Evolutionary conservation across 1,140 invertebrate species (phyloP).

Genomic region (Eriocheir sinensis): DNA sequence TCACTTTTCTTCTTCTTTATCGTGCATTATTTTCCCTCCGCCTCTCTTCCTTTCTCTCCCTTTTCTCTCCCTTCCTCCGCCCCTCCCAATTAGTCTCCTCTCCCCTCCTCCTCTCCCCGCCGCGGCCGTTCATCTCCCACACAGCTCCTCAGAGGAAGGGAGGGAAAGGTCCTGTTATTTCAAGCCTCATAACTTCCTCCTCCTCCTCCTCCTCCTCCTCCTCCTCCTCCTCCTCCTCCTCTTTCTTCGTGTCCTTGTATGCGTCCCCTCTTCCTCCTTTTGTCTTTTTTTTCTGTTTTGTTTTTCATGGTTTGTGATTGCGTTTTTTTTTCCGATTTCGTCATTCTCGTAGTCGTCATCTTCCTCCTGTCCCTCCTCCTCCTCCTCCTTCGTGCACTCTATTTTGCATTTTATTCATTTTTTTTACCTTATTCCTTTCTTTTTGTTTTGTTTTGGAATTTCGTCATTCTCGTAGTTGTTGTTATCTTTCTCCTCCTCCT

Average conservation of each 20-base stretch:
- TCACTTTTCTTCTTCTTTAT: background rate
- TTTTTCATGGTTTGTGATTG: too few relatives aligned
- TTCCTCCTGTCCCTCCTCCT: too few relatives aligned
- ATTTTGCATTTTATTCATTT: too few relatives aligned
- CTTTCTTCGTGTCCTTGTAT: background rate
- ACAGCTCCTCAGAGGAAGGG: background rate
- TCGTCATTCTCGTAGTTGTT: too few relatives aligned
- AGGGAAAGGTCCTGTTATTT: background rate
- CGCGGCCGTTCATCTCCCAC: background rate
- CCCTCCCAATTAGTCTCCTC: background rate
- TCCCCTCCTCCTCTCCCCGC: background rate
- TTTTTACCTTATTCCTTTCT: too few relatives aligned
- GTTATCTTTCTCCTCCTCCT: too few relatives aligned
- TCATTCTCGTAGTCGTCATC: too few relatives aligned
- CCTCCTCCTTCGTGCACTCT: too few relatives aligned
- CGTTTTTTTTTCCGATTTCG: too few relatives aligned
- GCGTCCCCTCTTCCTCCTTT: background rate
- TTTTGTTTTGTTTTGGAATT: too few relatives aligned
- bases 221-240: slow-evolving; percentile 3
- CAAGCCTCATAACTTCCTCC: background rate
- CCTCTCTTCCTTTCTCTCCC: background rate
- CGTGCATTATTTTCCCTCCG: background rate
- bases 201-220: slow-evolving; percentile 41
- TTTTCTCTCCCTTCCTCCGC: background rate
- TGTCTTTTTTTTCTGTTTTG: too few relatives aligned